Evolutionary conservation across 2,113 vertebrate genomes (phyloP).

Genomic region (Apteryx owenii): DNA sequence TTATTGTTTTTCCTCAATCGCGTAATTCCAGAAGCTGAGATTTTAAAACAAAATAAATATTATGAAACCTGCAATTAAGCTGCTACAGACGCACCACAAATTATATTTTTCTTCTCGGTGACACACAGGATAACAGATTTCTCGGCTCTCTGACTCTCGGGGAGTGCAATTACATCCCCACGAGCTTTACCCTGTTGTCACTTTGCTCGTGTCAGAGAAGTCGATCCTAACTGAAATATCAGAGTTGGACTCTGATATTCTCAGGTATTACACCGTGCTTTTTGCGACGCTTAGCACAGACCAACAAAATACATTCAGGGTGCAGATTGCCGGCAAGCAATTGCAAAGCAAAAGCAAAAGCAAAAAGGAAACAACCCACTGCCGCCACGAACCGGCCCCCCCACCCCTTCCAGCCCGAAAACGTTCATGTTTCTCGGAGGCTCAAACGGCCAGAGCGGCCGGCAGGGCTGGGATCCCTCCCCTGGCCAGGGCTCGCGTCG

Average conservation of each 20-base stretch:
- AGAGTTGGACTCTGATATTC: not conserved
- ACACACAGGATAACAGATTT: not conserved
- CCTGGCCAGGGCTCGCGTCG: not conserved
- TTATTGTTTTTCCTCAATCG: slow-evolving; percentile 6
- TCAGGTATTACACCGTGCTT: not conserved
- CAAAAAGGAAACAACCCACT: not conserved
- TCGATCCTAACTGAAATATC: not conserved
- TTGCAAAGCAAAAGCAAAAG: not conserved
- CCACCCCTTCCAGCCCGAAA: not conserved
- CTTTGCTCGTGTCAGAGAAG: not conserved
- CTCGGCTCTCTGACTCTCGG: not conserved
- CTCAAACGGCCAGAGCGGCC: rapidly evolving
- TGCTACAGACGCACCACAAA: not conserved
- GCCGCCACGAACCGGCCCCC: not conserved
- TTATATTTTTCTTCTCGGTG: not conserved
- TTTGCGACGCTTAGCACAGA: not conserved
- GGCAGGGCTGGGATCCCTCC: not conserved
- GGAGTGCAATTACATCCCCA: not conserved
- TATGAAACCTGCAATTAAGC: not conserved
- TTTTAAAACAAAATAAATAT: slow-evolving; percentile 5
- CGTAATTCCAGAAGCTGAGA: slow-evolving; percentile 1
- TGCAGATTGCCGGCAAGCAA: rapidly evolving
- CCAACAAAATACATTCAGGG: not conserved
- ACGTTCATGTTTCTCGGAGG: not conserved
- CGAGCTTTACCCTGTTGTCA: not conserved